Evolutionary conservation across 2,888 invertebrate genomes (phyloP), one percentile per base, ranked within the genome.

Genomic region (Chorisops tibialis): DNA sequence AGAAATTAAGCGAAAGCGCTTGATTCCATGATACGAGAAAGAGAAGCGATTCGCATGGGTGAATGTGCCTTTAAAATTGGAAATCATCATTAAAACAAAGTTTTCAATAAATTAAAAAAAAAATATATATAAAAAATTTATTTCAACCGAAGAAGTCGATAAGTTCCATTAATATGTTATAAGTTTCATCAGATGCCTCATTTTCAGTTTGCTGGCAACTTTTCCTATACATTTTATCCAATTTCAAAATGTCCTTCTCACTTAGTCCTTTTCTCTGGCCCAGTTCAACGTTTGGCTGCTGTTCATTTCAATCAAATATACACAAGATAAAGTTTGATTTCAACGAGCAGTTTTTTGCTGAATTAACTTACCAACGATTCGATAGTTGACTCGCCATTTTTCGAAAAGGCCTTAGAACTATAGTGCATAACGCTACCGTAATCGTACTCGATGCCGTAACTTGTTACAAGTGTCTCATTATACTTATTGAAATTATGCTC

Each of bases 341-440:
- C 9, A 48, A 18, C 9, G n/a, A 38, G 24, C 16, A 16, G 24
- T 37, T 2, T 7, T 24, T 11, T 37, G 3, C 6, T 14, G 1
- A 16, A 6, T 24, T 21, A 47, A 62, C 66, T 69, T 66, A 76
- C 82, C 73, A 79, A 73, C 0, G 88, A 83, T 43, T 85, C 80
- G 50, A 89, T 89, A 0, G 89, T 89, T 47, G 79, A 79, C 66
- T 83, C 79, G 35, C 84, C 85, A 73, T 88, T 86, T 69, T 82
- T 84, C 0, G 87, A 84, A 71, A 89, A 89, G 0, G 88, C 88
- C 22, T 75, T 78, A 24, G 80, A 80, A 47, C 85, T 83, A 68
- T 89, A 89, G 70, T 89, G 89, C 87, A 89, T 87, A 1, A 89
- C 83, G 69, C 88, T 88, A 7, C 77, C 79, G 67, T 87, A 89